A percentile compares a stretch with the other conserved stretches of the same genome.
These are phyloP conservation scores for Papilio demoleus DNA, from an alignment of 2,888 invertebrate species.

Conservation along the genomic window DNA sequence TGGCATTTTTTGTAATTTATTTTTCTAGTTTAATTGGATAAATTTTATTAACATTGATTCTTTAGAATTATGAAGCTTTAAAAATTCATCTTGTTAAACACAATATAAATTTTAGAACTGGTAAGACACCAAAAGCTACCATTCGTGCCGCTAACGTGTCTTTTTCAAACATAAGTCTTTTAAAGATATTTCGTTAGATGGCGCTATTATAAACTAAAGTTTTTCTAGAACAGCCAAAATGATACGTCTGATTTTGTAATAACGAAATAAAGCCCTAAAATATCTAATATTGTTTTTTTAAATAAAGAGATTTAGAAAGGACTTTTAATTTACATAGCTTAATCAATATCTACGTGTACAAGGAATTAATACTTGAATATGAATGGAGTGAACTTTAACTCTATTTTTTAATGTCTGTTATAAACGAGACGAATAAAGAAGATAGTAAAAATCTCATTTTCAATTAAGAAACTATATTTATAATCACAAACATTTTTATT, in stretches of 20 bases:
- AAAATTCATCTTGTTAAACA: no score
- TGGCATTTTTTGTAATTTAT: neutral
- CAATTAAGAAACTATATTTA: neutral
- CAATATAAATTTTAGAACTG: no score
- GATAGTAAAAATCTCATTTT: neutral
- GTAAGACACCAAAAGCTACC: no score
- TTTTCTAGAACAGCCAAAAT: neutral
- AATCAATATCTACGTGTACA: no score
- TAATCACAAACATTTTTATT: constrained; percentile 4
- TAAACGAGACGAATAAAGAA: neutral
- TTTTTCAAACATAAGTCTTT: neutral
- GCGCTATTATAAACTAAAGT: neutral
- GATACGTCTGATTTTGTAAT: no score
- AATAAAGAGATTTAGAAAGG: neutral
- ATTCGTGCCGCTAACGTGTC: neutral
- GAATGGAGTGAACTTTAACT: neutral
- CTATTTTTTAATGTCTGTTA: neutral
- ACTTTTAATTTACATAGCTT: no score
- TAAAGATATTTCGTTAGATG: neutral
- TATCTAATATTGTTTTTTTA: neutral
- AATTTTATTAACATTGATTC: no score
- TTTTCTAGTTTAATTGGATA: no score
- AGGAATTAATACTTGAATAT: no score
- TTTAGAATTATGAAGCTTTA: neutral
- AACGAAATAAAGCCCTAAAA: no score